These are phyloP conservation scores for Lineus longissimus DNA, from an alignment of 1,140 invertebrate species.

Conservation along the genomic window DNA sequence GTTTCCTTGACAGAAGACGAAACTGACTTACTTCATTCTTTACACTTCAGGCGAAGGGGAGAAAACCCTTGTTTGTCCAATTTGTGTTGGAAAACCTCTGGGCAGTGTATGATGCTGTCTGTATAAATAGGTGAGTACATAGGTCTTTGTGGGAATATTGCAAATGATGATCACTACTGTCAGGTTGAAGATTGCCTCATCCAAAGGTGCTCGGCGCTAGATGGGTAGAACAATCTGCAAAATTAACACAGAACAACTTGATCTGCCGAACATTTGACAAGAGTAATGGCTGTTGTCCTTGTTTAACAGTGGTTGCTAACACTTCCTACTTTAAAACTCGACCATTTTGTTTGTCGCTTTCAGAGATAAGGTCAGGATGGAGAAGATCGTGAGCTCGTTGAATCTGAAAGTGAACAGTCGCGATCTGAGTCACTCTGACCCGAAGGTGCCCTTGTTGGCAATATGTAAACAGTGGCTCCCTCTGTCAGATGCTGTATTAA, in stretches of 20 bases:
- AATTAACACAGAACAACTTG: background rate
- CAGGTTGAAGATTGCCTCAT: too few species aligned
- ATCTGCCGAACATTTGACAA: background rate
- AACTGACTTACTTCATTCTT: constrained; percentile 9
- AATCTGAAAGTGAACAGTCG: constrained; percentile 72
- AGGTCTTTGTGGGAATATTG: background rate
- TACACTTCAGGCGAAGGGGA: constrained; percentile 68
- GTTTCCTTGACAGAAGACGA: too few species aligned
- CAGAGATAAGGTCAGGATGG: constrained; percentile 74
- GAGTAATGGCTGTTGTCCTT: too few species aligned
- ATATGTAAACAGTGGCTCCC: constrained; percentile 87
- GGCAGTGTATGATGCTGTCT: constrained; percentile 75
- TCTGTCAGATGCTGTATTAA: constrained; percentile 71
- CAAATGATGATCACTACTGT: too few species aligned
- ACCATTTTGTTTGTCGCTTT: constrained; percentile 18
- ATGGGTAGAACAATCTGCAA: background rate
- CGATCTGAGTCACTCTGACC: constrained; percentile 76
- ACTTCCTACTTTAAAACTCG: background rate
- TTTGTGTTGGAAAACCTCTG: constrained; percentile 93
- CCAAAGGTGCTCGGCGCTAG: too few species aligned
- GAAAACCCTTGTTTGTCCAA: constrained; percentile 94
- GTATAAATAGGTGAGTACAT: constrained; percentile 20
- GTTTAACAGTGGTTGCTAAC: too few species aligned
- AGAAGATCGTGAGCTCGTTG: constrained; percentile 77
- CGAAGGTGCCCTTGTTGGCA: constrained; percentile 72